phyloP scores from a whole-genome alignment of 2,888 invertebrate genomes.

The Leptodirus hochenwartii region DNA sequence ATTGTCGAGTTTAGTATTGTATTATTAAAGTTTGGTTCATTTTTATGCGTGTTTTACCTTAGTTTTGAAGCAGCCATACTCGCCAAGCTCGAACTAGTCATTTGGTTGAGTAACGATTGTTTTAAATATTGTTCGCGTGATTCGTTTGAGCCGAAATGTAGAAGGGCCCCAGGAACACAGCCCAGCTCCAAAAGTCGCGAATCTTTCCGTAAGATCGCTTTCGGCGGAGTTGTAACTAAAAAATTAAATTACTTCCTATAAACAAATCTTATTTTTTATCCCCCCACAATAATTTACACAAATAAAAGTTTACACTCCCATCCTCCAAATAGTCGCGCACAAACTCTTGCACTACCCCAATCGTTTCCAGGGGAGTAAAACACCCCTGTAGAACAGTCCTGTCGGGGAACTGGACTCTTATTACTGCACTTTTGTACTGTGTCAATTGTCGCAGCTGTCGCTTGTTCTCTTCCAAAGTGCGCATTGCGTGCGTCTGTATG shows the following conservation, averaged over 20 bases:
- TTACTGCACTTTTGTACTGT: slow-evolving; percentile 56
- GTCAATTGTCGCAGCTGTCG: slow-evolving; percentile 37
- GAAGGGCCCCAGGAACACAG: slow-evolving; percentile 59
- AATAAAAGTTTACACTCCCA: slow-evolving; percentile 47
- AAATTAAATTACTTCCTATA: slow-evolving; percentile 14
- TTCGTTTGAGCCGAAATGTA: slow-evolving; percentile 46
- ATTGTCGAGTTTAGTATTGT: neutral
- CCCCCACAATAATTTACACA: too few species aligned
- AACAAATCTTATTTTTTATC: slow-evolving; percentile 5
- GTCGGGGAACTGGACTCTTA: slow-evolving; percentile 77
- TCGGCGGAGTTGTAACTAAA: slow-evolving; percentile 72
- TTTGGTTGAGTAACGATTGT: slow-evolving; percentile 37
- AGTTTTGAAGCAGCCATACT: slow-evolving; percentile 48
- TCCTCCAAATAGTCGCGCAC: slow-evolving; percentile 50
- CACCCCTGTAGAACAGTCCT: slow-evolving; percentile 70
- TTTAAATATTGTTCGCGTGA: slow-evolving; percentile 32
- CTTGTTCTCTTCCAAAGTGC: slow-evolving; percentile 38
- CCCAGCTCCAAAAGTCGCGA: slow-evolving; percentile 50
- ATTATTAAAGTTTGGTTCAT: neutral
- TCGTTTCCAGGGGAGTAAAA: slow-evolving; percentile 59
- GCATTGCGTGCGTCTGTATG: slow-evolving; percentile 45
- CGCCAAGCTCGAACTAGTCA: slow-evolving; percentile 48
- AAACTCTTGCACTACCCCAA: slow-evolving; percentile 54
- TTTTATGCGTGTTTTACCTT: slow-evolving; percentile 27
- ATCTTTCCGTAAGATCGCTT: slow-evolving; percentile 40